These are phyloP conservation scores for Caenorhabditis sp. DNA, from an alignment of 2,888 invertebrate genomes.

Conservation along the genomic window DNA sequence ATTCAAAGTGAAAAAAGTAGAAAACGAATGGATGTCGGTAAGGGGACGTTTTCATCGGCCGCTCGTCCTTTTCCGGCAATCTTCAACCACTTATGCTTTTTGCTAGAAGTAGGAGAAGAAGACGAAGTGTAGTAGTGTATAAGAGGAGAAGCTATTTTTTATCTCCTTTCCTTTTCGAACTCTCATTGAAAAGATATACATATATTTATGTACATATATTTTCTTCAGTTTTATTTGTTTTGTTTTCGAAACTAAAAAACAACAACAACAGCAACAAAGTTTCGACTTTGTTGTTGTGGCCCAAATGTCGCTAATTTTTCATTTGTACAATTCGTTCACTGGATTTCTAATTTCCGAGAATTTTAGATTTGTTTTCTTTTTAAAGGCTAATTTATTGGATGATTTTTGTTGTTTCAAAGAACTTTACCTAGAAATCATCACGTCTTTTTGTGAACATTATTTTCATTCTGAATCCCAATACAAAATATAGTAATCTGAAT, in stretches of 20 bases:
- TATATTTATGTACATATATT: background rate
- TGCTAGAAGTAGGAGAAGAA: background rate
- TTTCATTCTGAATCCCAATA: too few species aligned
- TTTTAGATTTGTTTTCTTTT: too few species aligned
- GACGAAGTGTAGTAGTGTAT: background rate
- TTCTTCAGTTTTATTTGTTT: slow-evolving; percentile 14
- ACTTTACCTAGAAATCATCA: too few species aligned
- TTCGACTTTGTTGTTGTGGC: background rate
- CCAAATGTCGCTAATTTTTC: background rate
- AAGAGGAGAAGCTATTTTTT: background rate
- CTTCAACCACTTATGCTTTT: slow-evolving; percentile 44
- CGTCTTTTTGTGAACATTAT: too few species aligned
- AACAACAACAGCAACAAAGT: background rate
- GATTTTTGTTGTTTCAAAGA: too few species aligned
- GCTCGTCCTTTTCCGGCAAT: slow-evolving; percentile 46
- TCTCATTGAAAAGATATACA: background rate
- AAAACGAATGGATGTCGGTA: slow-evolving; percentile 13
- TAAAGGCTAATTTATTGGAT: too few species aligned
- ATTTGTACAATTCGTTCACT: background rate
- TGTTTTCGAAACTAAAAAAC: slow-evolving; percentile 15
- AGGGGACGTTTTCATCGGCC: slow-evolving; percentile 32
- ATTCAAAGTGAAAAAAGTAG: background rate
- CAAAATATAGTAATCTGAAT: too few species aligned
- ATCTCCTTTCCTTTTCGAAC: background rate
- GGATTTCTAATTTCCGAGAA: too few species aligned